Percentiles rank a stretch among this genome's conserved stretches.
phyloP scores from a whole-genome alignment of 2,797 vertebrate genomes.

The Mus minutoides region DNA sequence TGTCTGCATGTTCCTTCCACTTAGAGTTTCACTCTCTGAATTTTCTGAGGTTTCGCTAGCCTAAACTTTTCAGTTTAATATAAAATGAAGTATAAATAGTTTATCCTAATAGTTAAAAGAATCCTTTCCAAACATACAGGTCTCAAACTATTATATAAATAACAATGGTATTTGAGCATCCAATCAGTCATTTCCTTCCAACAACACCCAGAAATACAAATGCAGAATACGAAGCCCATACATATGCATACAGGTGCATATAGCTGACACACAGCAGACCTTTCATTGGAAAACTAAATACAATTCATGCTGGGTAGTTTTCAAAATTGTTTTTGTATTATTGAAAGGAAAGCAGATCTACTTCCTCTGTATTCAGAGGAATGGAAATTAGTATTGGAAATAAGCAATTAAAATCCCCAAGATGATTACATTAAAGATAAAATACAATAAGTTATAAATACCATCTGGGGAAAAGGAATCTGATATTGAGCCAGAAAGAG shows the following conservation, averaged over 20 bases:
- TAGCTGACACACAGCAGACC: constrained; percentile 63
- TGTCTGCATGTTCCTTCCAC: neutral
- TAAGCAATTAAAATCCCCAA: constrained; percentile 71
- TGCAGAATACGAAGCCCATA: constrained; percentile 26
- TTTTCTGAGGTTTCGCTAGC: neutral
- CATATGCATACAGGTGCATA: constrained; percentile 47
- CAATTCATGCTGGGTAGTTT: constrained; percentile 73
- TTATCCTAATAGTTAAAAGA: neutral
- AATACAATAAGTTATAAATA: constrained; percentile 73
- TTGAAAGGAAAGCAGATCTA: constrained; percentile 60
- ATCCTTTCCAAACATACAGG: neutral
- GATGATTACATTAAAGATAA: constrained; percentile 64
- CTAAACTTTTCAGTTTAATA: constrained; percentile 34
- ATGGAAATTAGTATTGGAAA: constrained; percentile 76
- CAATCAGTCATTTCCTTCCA: constrained; percentile 55
- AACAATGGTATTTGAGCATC: constrained; percentile 39
- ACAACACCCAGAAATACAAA: constrained; percentile 42
- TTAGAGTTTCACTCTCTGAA: neutral
- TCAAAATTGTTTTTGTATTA: constrained; percentile 75
- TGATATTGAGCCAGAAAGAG: constrained; percentile 74
- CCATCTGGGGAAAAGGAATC: constrained; percentile 66
- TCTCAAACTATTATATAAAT: constrained; percentile 43
- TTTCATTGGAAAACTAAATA: constrained; percentile 71
- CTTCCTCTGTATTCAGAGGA: constrained; percentile 69
- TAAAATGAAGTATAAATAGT: constrained; percentile 19